These are phyloP conservation scores for Helicoverpa zea DNA, from an alignment of 1,140 invertebrate species.

Conservation along the genomic window DNA sequence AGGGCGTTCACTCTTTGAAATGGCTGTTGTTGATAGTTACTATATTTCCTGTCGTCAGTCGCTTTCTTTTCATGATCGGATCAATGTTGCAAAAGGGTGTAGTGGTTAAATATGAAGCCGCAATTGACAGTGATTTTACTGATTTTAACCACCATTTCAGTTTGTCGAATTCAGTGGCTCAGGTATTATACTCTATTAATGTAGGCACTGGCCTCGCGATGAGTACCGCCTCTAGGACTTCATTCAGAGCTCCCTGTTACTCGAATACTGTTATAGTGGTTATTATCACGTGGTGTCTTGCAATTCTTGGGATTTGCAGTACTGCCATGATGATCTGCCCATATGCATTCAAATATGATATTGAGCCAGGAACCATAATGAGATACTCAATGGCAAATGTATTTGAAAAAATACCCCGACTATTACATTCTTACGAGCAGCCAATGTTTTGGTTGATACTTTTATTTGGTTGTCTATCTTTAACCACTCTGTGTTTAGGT, in stretches of 20 bases:
- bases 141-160: constrained; percentile 61
- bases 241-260: constrained; percentile 75
- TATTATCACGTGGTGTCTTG: constrained; percentile 54
- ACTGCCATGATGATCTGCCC: constrained; percentile 74
- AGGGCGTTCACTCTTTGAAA: constrained; percentile 63
- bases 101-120: constrained; percentile 65
- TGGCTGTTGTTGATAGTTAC: constrained; percentile 58
- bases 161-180: constrained; percentile 58
- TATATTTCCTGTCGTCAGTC: constrained; percentile 62
- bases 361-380: constrained; percentile 54
- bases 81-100: constrained; percentile 78
- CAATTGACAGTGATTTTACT: constrained; percentile 66
- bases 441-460: constrained; percentile 66
- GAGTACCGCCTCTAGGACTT: constrained; percentile 62
- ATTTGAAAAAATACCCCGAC: constrained; percentile 74
- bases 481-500: constrained; percentile 62
- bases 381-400: constrained; percentile 59
- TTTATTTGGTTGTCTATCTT: constrained; percentile 59
- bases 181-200: constrained; percentile 63
- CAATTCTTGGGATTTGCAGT: constrained; percentile 59
- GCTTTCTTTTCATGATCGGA: constrained; percentile 68
- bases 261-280: constrained; percentile 70
- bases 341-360: constrained; percentile 65
- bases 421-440: constrained; percentile 66
- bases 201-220: constrained; percentile 71